Conservation (phyloP, 2,797 vertebrate genomes). For the Malacoraja senta region DNA sequence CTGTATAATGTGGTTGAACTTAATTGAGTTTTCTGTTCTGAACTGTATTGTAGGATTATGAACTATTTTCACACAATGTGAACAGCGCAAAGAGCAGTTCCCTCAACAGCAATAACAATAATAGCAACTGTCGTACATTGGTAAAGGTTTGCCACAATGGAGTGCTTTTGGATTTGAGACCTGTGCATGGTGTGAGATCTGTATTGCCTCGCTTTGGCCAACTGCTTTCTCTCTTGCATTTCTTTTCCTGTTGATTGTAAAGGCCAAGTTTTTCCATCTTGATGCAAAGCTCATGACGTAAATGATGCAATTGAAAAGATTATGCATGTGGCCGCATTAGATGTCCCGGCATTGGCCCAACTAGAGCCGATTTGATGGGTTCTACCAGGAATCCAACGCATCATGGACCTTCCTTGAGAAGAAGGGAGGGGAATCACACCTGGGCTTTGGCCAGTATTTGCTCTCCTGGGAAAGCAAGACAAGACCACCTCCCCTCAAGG, state of each 20-base stretch:
- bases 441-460: too few species aligned
- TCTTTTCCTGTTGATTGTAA: neutral
- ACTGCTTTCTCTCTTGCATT: neutral
- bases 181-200: slow-evolving; percentile 3
- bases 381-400: neutral
- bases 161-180: neutral
- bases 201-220: neutral
- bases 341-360: neutral
- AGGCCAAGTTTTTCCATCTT: neutral
- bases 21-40: slow-evolving; percentile 14
- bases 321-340: neutral
- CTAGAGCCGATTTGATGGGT: neutral
- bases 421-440: neutral
- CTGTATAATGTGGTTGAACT: neutral
- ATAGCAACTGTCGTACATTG: neutral
- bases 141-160: slow-evolving; percentile 16
- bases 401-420: neutral
- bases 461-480: neutral
- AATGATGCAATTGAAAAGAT: neutral
- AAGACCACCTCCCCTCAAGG: too few species aligned
- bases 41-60: slow-evolving; percentile 34
- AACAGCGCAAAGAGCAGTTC: neutral
- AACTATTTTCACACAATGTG: neutral
- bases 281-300: neutral
- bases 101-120: slow-evolving; percentile 21